phyloP scores from a whole-genome alignment of 2,797 vertebrate genomes.

The Hipposideros larvatus region DNA sequence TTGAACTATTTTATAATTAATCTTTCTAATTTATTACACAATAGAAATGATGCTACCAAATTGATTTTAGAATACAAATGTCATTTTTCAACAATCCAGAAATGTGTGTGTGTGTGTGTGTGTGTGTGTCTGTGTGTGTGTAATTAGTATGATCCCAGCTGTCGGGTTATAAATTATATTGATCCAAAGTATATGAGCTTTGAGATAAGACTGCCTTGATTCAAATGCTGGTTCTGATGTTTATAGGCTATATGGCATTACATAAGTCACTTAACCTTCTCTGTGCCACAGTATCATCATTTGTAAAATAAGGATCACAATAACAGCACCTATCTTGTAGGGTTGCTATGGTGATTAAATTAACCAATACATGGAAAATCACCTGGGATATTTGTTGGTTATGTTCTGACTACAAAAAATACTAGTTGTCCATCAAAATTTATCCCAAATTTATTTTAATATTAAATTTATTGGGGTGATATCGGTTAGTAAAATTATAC shows the following conservation, averaged over 20 bases:
- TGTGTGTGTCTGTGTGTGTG: too few relatives aligned
- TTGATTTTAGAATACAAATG: constrained; percentile 23
- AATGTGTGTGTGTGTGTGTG: too few relatives aligned
- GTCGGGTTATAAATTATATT: not conserved
- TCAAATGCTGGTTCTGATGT: constrained; percentile 9
- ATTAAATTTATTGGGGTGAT: too few relatives aligned
- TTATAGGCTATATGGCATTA: not conserved
- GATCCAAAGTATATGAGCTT: not conserved
- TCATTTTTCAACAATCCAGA: constrained; percentile 1
- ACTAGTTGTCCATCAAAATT: not conserved
- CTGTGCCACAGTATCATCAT: not conserved
- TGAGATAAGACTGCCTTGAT: constrained; percentile 40
- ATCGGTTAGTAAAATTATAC: too few relatives aligned
- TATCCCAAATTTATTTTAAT: not conserved
- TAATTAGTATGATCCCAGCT: constrained; percentile 28
- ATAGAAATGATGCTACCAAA: constrained; percentile 18
- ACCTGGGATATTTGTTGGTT: not conserved
- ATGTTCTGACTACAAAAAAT: not conserved
- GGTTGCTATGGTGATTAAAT: not conserved
- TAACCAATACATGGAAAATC: constrained; percentile 4
- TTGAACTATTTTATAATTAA: constrained; percentile 26
- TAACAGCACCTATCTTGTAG: not conserved
- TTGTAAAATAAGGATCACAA: constrained; percentile 6
- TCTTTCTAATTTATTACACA: not conserved
- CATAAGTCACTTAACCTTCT: constrained; percentile 18